Base-by-base conservation (phyloP, 2,797 vertebrate genomes). In the Pipistrellus pygmaeus region DNA sequence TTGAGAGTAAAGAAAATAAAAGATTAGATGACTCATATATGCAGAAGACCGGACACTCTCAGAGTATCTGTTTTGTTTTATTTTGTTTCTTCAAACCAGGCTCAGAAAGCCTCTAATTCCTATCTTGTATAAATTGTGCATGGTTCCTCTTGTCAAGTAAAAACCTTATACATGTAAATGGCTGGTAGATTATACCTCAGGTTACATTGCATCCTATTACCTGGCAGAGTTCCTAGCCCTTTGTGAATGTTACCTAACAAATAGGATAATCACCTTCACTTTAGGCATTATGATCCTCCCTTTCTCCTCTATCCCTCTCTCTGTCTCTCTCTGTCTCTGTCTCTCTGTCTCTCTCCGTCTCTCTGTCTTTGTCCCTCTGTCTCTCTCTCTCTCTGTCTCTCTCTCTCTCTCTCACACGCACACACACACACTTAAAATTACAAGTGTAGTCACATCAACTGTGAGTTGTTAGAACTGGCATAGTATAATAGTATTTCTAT, bases 31-130 rank as follows among this genome's bases (percentile, higher is more conserved):
- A 93, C 35, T 23, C 72, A 17, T 46, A 51, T n/a, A 46, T 76
- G 44, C 23, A 64, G 51, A 86, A 92, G 71, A 66, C 5, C 27
- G 62, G 62, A 83, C 44, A 57, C 1, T 5, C 9, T 87, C 41
- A 21, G 60, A 53, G 30, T 18, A 57, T 72, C 69, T 55, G 64
- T 15, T 81, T 85, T 81, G 60, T 44, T 87, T 86, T 69, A 27
- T 60, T 81, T 93, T 94, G 53, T 85, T 46, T 20, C 27, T 72
- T 77, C 75, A 91, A 78, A 72, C 68, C 8, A 38, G 60, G 38
- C 27, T 95, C 35, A 57, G 76, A 62, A 69, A 86, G 11, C 14
- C 75, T 84, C 60, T 90, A 66, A 78, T 96, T 96, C 87, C 69
- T 92, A 27, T 66, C 13, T 92, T 88, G 35, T 62, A 53, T 7